phyloP scores from a whole-genome alignment of 1,140 invertebrate genomes.

The Diploscapter pachys region DNA sequence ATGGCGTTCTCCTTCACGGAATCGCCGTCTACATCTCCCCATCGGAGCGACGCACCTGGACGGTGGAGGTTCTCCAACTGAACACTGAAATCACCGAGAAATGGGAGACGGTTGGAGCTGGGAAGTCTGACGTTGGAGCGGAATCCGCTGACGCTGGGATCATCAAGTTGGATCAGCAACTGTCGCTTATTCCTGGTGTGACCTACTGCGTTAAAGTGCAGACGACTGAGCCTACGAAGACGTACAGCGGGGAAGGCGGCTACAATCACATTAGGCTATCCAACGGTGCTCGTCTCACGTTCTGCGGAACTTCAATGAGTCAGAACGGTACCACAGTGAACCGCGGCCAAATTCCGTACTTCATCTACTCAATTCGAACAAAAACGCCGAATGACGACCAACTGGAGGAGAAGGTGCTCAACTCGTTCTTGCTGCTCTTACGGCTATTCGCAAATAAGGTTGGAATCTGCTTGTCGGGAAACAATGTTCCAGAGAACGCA shows the following conservation, averaged over 20 bases:
- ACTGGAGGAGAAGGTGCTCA: constrained; percentile 20
- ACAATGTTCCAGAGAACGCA: constrained; percentile 5
- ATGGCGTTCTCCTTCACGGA: constrained; percentile 82
- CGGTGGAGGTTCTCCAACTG: constrained; percentile 75
- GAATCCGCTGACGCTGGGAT: too few relatives aligned
- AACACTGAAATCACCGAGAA: constrained; percentile 28
- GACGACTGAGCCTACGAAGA: too few relatives aligned
- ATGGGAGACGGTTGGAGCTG: constrained; percentile 12
- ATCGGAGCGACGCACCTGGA: constrained; percentile 4
- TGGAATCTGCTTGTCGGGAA: constrained; percentile 8
- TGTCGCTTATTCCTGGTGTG: too few relatives aligned
- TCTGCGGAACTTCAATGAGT: constrained; percentile 20
- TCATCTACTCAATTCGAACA: constrained; percentile 76
- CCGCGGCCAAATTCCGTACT: constrained; percentile 86
- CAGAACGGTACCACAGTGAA: constrained; percentile 73
- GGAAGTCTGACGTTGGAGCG: constrained; percentile 5
- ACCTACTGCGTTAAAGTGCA: too few relatives aligned
- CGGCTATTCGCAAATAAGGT: constrained; percentile 22
- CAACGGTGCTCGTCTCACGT: too few relatives aligned
- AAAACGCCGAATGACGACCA: constrained; percentile 34
- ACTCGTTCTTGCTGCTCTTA: constrained; percentile 14
- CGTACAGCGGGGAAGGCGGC: too few relatives aligned
- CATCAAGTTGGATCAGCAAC: too few relatives aligned
- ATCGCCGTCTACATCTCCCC: constrained; percentile 75
- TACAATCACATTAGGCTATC: too few relatives aligned